A percentile compares a stretch with the other conserved stretches of the same genome.
These are phyloP conservation scores for Malthinus seriepunctatus DNA, from an alignment of 2,888 invertebrate genomes.

Conservation along the genomic window DNA sequence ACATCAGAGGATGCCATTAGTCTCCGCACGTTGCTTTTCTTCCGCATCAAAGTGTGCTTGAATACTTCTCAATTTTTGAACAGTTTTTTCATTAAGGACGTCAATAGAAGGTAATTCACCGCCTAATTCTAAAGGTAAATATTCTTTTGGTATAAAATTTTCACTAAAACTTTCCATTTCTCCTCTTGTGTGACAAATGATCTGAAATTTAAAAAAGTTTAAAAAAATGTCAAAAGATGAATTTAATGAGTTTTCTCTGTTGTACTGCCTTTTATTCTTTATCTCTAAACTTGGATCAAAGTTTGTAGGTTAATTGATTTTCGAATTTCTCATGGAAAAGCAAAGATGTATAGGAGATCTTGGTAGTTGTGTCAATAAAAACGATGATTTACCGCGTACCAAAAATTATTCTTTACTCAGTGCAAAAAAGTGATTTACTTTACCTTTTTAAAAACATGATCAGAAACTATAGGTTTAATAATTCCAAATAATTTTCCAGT, in stretches of 20 bases:
- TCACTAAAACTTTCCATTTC: background rate
- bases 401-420: too few species aligned
- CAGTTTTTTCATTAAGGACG: background rate
- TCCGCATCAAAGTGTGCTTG: background rate
- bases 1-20: too few species aligned
- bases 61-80: background rate
- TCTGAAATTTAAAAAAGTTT: slow-evolving; percentile 54
- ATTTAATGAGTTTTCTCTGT: too few species aligned
- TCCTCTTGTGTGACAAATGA: slow-evolving; percentile 51
- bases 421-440: background rate
- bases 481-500: slow-evolving; percentile 56
- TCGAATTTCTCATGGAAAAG: too few species aligned
- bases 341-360: too few species aligned
- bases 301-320: too few species aligned
- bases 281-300: too few species aligned
- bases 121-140: background rate
- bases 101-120: background rate
- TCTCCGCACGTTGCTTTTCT: background rate
- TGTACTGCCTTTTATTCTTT: too few species aligned
- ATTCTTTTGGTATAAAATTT: background rate
- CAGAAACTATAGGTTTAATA: slow-evolving; percentile 62
- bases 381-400: too few species aligned
- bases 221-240: too few species aligned
- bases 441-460: background rate
- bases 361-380: too few species aligned